These are phyloP conservation scores for Oxystoma pomonae DNA, from an alignment of 2,888 invertebrate genomes.

Conservation along the genomic window DNA sequence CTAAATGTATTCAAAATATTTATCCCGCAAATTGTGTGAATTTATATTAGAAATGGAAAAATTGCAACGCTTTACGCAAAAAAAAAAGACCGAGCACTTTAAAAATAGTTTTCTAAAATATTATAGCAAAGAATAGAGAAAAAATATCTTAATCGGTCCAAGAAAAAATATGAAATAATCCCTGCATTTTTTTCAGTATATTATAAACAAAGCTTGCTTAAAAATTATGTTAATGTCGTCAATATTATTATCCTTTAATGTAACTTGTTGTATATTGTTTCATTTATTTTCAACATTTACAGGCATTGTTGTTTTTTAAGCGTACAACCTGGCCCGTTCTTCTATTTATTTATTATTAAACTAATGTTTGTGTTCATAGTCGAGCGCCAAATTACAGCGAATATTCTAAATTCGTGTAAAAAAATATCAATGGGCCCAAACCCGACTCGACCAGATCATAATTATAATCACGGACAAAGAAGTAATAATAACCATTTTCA, in stretches of 20 bases:
- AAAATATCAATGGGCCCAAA: too few relatives aligned
- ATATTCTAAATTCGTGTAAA: too few relatives aligned
- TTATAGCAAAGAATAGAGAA: background rate
- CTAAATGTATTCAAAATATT: conserved; percentile 1
- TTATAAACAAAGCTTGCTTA: background rate
- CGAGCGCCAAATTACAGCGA: too few relatives aligned
- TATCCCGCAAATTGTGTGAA: background rate
- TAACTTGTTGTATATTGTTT: background rate
- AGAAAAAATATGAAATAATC: background rate
- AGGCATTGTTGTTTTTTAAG: background rate
- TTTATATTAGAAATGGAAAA: conserved; percentile 1
- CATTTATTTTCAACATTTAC: background rate
- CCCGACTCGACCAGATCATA: too few relatives aligned
- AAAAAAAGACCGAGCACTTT: background rate
- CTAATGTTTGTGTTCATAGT: too few relatives aligned
- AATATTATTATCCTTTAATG: background rate
- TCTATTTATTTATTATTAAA: background rate
- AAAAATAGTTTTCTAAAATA: background rate
- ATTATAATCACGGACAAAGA: too few relatives aligned
- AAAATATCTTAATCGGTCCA: background rate
- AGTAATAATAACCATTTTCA: too few relatives aligned
- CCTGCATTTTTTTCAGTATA: background rate
- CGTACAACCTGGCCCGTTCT: background rate
- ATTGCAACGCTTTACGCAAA: background rate
- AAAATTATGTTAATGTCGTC: background rate